Base-by-base conservation (phyloP, 2,113 vertebrate genomes). In the Macrotis lagotis region DNA sequence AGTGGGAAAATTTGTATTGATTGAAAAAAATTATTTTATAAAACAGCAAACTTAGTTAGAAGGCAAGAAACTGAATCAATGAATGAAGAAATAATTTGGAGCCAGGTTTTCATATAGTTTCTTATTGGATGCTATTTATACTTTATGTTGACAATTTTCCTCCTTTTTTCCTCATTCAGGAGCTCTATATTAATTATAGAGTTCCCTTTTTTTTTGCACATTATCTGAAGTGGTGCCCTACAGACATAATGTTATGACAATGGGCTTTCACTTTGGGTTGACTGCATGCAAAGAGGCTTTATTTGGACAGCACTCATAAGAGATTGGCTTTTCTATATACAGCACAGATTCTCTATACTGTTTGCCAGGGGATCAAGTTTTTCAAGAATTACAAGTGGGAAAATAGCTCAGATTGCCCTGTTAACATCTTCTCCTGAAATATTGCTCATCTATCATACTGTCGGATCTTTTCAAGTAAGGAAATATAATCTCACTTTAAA, bases 401-500 rank as follows among this genome's bases (percentile, higher is more conserved):
- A 97, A 97, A 94, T 96, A 94, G 94, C 92, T 96, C 50, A 51
- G 55, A 90, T 48, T 95, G 88, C 95, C 97, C 95, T 95, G 94
- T 95, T 97, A 97, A 97, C 93, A 96, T 95, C 95, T 97, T 93
- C 88, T 94, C 90, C 90, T 96, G 93, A 51, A 93, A 88, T 95
- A 95, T 92, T 97, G 94, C 97, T 98, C 95, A 95, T 94, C 96
- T 97, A 91, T 93, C 91, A 95, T 66, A 66, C 90, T 92, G 74
- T 97, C 97, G 97, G 96, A 96, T 97, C 97, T 97, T 74, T 1
- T 95, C 93, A 94, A 97, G 91, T 96, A 91, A 96, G 94, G 95
- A 59, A 83, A 44, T 83, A 19, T 44, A 8, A 83, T 44, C 6
- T 7, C 66, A 44, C 66, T 83, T 83, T 83, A 83, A 83, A 83